These are phyloP conservation scores for pig (Sus scrofa) DNA, from an alignment of 2,113 vertebrate genomes.

Conservation along the genomic window T2T-Sscrofa CM000825.6:76265001-76265500, in stretches of 20 bases:
- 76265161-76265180: fast-evolving
- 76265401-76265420: not conserved
- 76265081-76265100: not conserved
- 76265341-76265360: not conserved
- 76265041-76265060: too few relatives aligned
- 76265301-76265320: not conserved
- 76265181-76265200: not conserved
- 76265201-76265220: not conserved
- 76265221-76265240: not conserved
- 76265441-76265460: not conserved
- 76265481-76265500: not conserved
- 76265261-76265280: not conserved
- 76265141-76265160: not conserved
- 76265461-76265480: not conserved
- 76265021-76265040: too few relatives aligned
- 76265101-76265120: not conserved
- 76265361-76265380: not conserved
- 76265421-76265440: not conserved
- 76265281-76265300: not conserved
- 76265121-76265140: not conserved
- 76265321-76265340: not conserved
- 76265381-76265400: not conserved
- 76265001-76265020: too few relatives aligned
- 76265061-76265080: too few relatives aligned
- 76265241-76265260: not conserved